Evolutionary conservation across 2,113 vertebrate genomes (phyloP), one percentile per base, ranked within the genome.

Genomic region (Colossoma macropomum): DNA sequence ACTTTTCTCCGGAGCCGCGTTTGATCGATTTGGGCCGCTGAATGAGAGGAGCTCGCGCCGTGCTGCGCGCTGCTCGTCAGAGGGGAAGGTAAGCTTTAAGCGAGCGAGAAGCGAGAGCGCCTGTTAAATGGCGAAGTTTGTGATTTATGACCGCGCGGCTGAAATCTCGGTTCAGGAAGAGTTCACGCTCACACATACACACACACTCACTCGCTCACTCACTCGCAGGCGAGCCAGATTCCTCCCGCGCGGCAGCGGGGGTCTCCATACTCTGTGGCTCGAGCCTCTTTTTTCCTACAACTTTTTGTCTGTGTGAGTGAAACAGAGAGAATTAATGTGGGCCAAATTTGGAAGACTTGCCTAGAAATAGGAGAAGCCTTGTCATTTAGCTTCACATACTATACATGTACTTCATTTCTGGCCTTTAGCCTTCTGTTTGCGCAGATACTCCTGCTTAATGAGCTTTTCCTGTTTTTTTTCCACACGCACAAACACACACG

Each of bases 121-220:
- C 95, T 95, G 96, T 84, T 97, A 96, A 96, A 97, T 97, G 96
- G 96, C 89, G 94, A 95, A 96, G 96, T 97, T 97, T 96, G 96
- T 99, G 98, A 99, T 99, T 99, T 99, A 99, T 98, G 96, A 96
- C 96, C 95, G 95, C 95, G 96, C 91, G 97, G 97, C 97, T 97
- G 96, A 96, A 96, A 98, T 96, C 96, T 97, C 96, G 96, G 98
- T 99, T 99, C 98, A 99, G 96, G 96, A 96, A 98, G 96, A 99
- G 97, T 99, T 99, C 97, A 98, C 96, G 95, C 95, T 94, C 94
- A 93, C 94, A 95, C 93, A 95, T 95, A 94, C 97, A 96, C 95
- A 95, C 94, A 92, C 94, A 95, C 93, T 95, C 95, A 94, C 96
- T 95, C 95, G 95, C 93, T 93, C 93, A 93, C 60, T 78, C 68